Percentiles rank a stretch among this genome's conserved stretches.
Conservation (phyloP, 2,797 vertebrate genomes). For the Myotis findleyi region DNA sequence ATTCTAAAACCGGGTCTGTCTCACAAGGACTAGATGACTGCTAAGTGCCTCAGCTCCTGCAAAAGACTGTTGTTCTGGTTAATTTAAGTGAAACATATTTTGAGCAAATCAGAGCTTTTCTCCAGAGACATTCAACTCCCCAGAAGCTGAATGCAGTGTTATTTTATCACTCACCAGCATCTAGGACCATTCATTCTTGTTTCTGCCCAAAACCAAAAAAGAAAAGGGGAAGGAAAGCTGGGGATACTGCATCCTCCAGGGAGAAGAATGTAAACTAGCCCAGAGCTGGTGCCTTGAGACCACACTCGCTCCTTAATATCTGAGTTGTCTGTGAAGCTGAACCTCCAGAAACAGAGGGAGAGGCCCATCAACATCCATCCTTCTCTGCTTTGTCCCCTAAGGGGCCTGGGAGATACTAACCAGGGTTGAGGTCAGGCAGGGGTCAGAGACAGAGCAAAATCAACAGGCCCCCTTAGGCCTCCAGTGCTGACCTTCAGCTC, state of each 20-base stretch:
- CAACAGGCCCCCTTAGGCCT: background rate
- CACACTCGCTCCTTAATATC: background rate
- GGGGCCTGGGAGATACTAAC: background rate
- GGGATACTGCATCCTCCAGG: background rate
- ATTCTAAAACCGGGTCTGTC: background rate
- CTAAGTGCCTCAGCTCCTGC: background rate
- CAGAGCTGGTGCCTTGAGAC: background rate
- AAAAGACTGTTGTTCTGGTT: background rate
- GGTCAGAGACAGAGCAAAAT: constrained; percentile 19
- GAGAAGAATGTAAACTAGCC: background rate
- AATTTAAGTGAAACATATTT: constrained; percentile 30
- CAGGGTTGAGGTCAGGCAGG: background rate
- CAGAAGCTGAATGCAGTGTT: background rate
- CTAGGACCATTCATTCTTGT: background rate
- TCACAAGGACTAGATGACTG: background rate
- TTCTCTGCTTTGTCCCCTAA: background rate
- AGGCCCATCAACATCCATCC: background rate
- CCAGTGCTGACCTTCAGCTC: background rate
- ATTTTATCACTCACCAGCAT: background rate
- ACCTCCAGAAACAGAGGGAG: background rate
- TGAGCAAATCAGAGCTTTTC: background rate
- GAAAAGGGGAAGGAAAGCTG: background rate
- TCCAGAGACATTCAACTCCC: background rate
- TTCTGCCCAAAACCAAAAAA: background rate
- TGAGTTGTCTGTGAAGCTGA: background rate